Percentiles rank a stretch among this genome's conserved stretches.
Evolutionary conservation across 2,888 invertebrate species (phyloP).

Genomic region (Drosophila kuntzei): DNA sequence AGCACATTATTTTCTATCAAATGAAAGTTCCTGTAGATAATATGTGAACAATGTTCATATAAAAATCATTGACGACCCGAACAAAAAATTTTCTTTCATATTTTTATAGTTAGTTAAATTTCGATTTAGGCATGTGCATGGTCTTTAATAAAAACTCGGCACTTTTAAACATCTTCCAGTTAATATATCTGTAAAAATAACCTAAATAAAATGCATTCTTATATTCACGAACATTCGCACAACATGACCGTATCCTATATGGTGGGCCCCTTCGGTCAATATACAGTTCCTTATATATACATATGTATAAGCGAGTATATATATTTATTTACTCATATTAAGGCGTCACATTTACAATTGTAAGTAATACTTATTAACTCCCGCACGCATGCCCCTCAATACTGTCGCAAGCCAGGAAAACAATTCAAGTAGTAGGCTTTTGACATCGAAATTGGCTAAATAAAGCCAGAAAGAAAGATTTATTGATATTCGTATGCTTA

Average conservation of each 20-base stretch:
- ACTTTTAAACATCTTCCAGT: not conserved
- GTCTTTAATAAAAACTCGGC: not conserved
- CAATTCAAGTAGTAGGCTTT: conserved; percentile 54
- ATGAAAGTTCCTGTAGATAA: not conserved
- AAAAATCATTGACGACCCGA: not conserved
- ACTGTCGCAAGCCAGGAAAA: conserved; percentile 31
- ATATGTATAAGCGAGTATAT: not conserved
- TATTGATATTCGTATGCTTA: conserved; percentile 48
- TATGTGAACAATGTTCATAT: not conserved
- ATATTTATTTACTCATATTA: not conserved
- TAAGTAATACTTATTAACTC: conserved; percentile 23
- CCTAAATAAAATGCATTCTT: too few relatives aligned
- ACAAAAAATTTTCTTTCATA: not conserved
- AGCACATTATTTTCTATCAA: not conserved
- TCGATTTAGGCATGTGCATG: too few relatives aligned
- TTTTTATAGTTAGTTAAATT: not conserved
- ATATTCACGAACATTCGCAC: not conserved
- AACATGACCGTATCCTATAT: not conserved
- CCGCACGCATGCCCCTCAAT: conserved; percentile 3
- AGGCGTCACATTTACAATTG: conserved; percentile 42
- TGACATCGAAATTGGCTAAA: conserved; percentile 11
- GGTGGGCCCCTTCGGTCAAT: not conserved
- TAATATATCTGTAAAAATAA: not conserved
- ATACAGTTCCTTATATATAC: not conserved
- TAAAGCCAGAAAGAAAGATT: conserved; percentile 45